Evolutionary conservation across 2,888 invertebrate species (phyloP), one percentile per base, ranked within the genome.

Genomic region (Himalopsyche kuldschensis): DNA sequence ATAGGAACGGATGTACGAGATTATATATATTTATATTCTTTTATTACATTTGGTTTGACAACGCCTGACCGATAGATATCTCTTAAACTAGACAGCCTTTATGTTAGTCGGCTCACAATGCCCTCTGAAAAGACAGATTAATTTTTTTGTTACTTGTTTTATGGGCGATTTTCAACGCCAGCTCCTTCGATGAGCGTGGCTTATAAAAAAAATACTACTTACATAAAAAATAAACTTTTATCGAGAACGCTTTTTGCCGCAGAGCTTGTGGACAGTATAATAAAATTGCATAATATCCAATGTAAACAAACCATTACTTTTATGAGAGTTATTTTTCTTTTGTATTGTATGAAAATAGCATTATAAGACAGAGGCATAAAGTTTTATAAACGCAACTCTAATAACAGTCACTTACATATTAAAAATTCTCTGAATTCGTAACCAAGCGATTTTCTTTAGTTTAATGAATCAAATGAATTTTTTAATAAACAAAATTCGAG

Each of bases 31-130:
- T 35, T 35, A 1, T 35, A 1, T 2, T 41, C 15, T 5, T 41
- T 41, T 41, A 15, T 11, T 6, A 35, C 4, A 35, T 41, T 15
- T 41, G 4, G 3, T 24, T 55, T 55, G 55, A 55, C 55, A 20
- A 55, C 24, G 5, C 55, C 55, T 55, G 55, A 20, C 20, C 6
- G n/a, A n/a, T 55, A 55, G 55, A 55, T 78, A 35, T 82, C 35
- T 47, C 63, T 78, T 11, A 76, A 78, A 82, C 32, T 41, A 41
- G 55, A 47, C 48, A 17, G 78, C 48, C 77, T 82, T 78, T 78
- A 82, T 78, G 55, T 82, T 82, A 82, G 82, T 82, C 78, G 78
- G 47, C 78, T 82, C 78, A 82, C 82, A 82, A 82, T 77, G 82
- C 78, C 78, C 63, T 82, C 78, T 55, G 55, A 55, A 82, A 82